These are phyloP conservation scores for Branchellion lobata DNA, from an alignment of 2,888 invertebrate genomes.

Conservation along the genomic window DNA sequence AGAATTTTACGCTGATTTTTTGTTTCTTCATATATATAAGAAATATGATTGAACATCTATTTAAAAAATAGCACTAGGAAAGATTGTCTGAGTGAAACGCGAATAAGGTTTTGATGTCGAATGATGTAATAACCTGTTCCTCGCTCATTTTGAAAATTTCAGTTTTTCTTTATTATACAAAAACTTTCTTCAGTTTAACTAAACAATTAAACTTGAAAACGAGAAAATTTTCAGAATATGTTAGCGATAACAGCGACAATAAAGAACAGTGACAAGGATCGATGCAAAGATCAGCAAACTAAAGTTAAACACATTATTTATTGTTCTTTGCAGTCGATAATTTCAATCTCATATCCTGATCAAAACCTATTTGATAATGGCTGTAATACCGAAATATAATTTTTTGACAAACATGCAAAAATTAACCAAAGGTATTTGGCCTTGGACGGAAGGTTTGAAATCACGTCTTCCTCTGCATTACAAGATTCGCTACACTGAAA, in stretches of 20 bases:
- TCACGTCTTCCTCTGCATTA: conserved; percentile 61
- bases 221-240: background rate
- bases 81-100: too few relatives aligned
- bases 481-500: conserved; percentile 58
- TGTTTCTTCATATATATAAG: too few relatives aligned
- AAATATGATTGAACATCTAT: too few relatives aligned
- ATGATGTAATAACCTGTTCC: conserved; percentile 9
- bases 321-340: background rate
- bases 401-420: conserved; percentile 50
- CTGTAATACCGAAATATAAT: background rate
- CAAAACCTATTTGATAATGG: background rate
- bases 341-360: background rate
- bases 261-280: too few relatives aligned
- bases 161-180: background rate
- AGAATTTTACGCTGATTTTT: too few relatives aligned
- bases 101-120: too few relatives aligned
- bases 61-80: too few relatives aligned
- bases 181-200: background rate
- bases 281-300: background rate
- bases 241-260: background rate
- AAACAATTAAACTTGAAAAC: background rate
- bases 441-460: conserved; percentile 57
- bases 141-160: conserved; percentile 2
- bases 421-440: conserved; percentile 51
- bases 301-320: background rate